Evolutionary conservation across 1,140 invertebrate genomes (phyloP), one percentile per base, ranked within the genome.

Genomic region (Belonocnema kinseyi): DNA sequence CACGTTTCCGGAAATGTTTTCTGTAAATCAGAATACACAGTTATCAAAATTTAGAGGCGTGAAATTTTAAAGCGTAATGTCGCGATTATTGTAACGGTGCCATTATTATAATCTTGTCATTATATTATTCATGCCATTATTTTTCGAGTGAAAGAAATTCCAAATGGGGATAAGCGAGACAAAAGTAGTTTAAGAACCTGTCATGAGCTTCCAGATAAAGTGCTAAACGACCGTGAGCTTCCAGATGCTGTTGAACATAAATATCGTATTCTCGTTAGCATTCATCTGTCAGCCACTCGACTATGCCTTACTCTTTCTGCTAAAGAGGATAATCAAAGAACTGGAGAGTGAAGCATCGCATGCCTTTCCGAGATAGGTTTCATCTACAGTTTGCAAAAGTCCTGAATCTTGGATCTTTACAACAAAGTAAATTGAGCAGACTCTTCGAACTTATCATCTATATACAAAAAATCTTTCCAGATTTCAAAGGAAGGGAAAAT

Each of bases 171-270:
- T 54, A 72, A 61, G 54, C 52, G 51, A 73, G 50, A 70, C 56
- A 53, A 73, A 79, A 79, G 75, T 72, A 76, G 72, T 51, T 73
- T 51, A 66, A 66, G 61, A 66, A 66, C 61, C 61, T 66, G 61
- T 66, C 61, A 66, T 33, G 61, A 66, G 61, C 61, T 66, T 66
- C 61, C 21, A 66, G 61, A 66, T 66, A 66, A 66, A 66, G 61
- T 66, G 61, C 61, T 66, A 66, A 66, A 66, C 61, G 61, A 46
- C 26, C n/a, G 61, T 66, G 61, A 66, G 61, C 61, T 66, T 66
- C 61, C 61, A 66, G 61, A 66, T 66, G 61, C 61, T 40, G 61
- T 40, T 66, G 14, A 66, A 66, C 61, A 66, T 66, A 66, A 66
- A 66, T 66, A 66, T 66, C 61, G 61, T 66, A 66, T 66, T 66